A percentile compares a stretch with the other conserved stretches of the same genome.
Evolutionary conservation across 2,888 invertebrate genomes (phyloP).

Genomic region (Amblyjoppa fuscipennis): DNA sequence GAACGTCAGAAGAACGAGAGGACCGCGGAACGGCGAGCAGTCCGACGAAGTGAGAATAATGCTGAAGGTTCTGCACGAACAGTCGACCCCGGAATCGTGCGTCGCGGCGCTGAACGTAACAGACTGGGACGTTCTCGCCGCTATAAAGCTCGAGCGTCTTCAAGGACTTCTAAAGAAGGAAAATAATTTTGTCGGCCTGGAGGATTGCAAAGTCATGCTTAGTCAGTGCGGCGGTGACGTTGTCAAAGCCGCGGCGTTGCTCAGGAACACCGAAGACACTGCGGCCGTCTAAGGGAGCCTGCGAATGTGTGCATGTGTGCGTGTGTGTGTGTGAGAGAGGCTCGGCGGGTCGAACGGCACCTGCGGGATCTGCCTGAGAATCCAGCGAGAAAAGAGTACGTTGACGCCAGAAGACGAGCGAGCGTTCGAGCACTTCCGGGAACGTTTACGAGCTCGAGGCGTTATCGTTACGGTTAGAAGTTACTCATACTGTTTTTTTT

Average conservation of each 20-base stretch:
- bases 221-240: constrained; percentile 83
- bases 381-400: background rate
- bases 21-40: constrained; percentile 91
- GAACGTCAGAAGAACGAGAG: constrained; percentile 89
- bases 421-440: constrained; percentile 38
- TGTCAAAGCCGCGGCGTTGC: constrained; percentile 82
- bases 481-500: constrained; percentile 26
- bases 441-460: constrained; percentile 44
- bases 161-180: constrained; percentile 85
- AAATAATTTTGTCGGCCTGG: constrained; percentile 81
- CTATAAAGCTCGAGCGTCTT: constrained; percentile 93
- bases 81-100: constrained; percentile 90
- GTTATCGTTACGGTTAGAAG: constrained; percentile 35
- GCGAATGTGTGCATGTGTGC: background rate
- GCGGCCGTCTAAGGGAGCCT: constrained; percentile 79
- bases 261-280: constrained; percentile 81
- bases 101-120: constrained; percentile 93
- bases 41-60: constrained; percentile 97
- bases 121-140: constrained; percentile 95
- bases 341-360: constrained; percentile 25
- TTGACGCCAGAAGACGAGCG: constrained; percentile 9
- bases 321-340: background rate
- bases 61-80: constrained; percentile 91
- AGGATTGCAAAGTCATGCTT: constrained; percentile 83
- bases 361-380: constrained; percentile 14